Percentiles rank a stretch among this genome's conserved stretches.
Conservation (phyloP, 2,888 invertebrate species). For the Patella ulyssiponensis region DNA sequence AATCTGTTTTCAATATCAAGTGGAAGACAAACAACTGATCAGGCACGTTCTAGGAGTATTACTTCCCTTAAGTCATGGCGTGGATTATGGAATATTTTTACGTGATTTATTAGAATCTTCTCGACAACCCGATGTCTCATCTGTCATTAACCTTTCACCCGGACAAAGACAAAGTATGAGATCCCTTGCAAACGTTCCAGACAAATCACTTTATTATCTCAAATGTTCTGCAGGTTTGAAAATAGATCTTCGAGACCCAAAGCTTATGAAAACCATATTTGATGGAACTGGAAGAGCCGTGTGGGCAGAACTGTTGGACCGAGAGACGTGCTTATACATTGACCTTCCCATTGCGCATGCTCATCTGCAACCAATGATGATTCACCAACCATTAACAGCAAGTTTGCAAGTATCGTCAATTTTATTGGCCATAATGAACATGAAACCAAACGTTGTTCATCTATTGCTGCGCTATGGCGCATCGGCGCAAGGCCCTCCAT, state of each 20-base stretch:
- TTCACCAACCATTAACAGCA: slow-evolving; percentile 11
- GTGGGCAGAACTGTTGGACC: slow-evolving; percentile 16
- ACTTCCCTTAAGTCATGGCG: slow-evolving; percentile 16
- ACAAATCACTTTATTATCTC: slow-evolving; percentile 19
- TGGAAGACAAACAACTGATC: not conserved
- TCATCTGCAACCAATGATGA: slow-evolving; percentile 16
- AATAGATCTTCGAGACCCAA: slow-evolving; percentile 12
- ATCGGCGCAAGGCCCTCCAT: slow-evolving; percentile 13
- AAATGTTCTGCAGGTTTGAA: slow-evolving; percentile 13
- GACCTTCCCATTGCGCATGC: slow-evolving; percentile 23
- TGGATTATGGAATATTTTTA: slow-evolving; percentile 23
- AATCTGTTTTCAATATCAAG: not conserved
- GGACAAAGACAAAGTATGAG: no score
- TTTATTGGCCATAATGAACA: slow-evolving; percentile 22
- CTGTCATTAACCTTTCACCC: not conserved
- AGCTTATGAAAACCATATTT: not conserved
- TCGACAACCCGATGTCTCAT: not conserved
- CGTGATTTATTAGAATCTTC: slow-evolving; percentile 13
- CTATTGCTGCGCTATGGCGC: slow-evolving; percentile 19
- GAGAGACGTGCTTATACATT: slow-evolving; percentile 15
- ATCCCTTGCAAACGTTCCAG: not conserved
- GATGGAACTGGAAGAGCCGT: slow-evolving; percentile 12
- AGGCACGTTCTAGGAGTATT: slow-evolving; percentile 11
- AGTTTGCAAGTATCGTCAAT: slow-evolving; percentile 19
- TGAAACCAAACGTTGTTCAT: slow-evolving; percentile 19